These are phyloP conservation scores for Vulpes lagopus DNA, from an alignment of 2,113 vertebrate genomes.

Conservation along the genomic window DNA sequence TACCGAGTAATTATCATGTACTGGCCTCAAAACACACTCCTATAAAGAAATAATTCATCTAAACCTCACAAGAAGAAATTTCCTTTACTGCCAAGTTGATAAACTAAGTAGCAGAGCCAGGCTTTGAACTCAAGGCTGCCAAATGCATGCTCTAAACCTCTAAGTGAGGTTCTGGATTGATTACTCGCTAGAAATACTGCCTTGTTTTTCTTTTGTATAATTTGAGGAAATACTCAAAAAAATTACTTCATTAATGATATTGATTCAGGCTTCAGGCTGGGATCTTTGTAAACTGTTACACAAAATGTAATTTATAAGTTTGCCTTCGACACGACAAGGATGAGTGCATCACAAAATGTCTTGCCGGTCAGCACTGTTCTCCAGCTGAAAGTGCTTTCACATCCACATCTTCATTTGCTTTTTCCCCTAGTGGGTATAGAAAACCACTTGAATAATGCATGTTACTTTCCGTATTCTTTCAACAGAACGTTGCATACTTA, in stretches of 20 bases:
- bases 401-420: conserved; percentile 1
- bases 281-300: conserved; percentile 7
- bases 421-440: conserved; percentile 5
- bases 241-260: neutral
- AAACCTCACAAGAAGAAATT: conserved; percentile 13
- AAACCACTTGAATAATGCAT: conserved; percentile 74
- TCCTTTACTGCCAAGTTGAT: neutral
- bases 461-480: conserved; percentile 34
- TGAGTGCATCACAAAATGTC: conserved; percentile 25
- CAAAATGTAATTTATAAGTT: neutral
- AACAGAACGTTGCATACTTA: conserved; percentile 28
- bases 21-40: neutral
- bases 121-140: neutral
- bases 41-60: neutral
- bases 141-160: neutral
- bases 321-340: neutral
- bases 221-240: neutral
- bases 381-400: conserved; percentile 59
- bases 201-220: neutral
- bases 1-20: neutral
- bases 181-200: neutral
- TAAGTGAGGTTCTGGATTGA: neutral
- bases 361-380: conserved; percentile 61
- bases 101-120: neutral
- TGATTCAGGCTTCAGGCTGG: conserved; percentile 27